Conservation (phyloP, 2,113 vertebrate genomes). For the Globicephala melas region DNA sequence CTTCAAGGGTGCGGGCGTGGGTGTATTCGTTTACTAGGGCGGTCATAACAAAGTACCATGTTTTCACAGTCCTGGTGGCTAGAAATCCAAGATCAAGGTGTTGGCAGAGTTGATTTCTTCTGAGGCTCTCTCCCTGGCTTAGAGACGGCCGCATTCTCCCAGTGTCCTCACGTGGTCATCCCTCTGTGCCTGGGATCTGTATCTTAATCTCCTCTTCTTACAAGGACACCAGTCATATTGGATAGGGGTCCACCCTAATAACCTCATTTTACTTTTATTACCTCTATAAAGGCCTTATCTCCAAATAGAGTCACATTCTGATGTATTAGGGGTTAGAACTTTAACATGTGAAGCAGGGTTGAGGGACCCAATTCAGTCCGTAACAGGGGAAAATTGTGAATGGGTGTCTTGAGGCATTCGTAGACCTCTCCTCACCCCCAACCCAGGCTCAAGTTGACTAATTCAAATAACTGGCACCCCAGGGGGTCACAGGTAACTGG, state of each 20-base stretch:
- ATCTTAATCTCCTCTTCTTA: background rate
- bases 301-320: background rate
- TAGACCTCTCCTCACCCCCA: no score
- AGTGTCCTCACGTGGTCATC: accelerated
- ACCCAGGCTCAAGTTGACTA: no score
- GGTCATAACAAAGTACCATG: accelerated
- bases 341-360: background rate
- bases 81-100: background rate
- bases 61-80: background rate
- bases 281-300: background rate
- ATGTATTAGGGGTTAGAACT: background rate
- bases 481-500: no score
- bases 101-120: background rate
- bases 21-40: background rate
- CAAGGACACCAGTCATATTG: background rate
- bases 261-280: background rate
- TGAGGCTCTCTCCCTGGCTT: background rate
- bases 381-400: no score
- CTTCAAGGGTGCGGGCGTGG: accelerated
- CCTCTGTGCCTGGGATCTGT: background rate
- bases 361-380: accelerated
- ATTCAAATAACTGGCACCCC: background rate
- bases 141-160: accelerated
- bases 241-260: no score
- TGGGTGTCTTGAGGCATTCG: background rate